These are phyloP conservation scores for Dicentrarchus labrax DNA, from an alignment of 2,113 vertebrate genomes.

Conservation along the genomic window DNA sequence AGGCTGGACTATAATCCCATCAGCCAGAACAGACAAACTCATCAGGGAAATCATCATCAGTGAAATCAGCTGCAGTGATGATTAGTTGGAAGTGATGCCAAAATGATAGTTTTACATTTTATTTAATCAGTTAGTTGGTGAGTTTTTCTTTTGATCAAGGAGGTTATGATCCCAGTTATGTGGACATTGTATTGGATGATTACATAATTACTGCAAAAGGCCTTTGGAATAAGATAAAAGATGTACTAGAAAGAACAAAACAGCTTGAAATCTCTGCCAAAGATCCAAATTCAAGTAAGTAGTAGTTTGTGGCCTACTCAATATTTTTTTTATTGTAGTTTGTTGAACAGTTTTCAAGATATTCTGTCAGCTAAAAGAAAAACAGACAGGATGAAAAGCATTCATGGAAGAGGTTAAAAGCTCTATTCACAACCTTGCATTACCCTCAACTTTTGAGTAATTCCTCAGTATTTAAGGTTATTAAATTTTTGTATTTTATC, in stretches of 20 bases:
- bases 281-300: not conserved
- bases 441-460: not conserved
- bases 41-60: not conserved
- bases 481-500: slow-evolving; percentile 40
- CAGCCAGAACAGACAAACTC: not conserved
- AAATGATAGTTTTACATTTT: not conserved
- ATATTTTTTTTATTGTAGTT: not conserved
- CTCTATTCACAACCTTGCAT: slow-evolving; percentile 13
- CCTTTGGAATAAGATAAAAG: not conserved
- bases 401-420: slow-evolving; percentile 16
- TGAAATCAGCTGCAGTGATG: not conserved
- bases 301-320: too few relatives aligned
- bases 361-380: not conserved
- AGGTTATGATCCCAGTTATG: not conserved
- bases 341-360: not conserved
- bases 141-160: not conserved
- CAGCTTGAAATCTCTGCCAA: not conserved
- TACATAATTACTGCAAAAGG: not conserved
- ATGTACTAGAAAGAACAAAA: too few relatives aligned
- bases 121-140: not conserved
- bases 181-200: not conserved
- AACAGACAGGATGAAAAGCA: slow-evolving; percentile 16
- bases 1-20: not conserved
- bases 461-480: not conserved
- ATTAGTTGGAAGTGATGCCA: not conserved